A percentile compares a stretch with the other conserved stretches of the same genome.
These are phyloP conservation scores for Dynastes grantii DNA, from an alignment of 2,888 invertebrate species.

Conservation along the genomic window DNA sequence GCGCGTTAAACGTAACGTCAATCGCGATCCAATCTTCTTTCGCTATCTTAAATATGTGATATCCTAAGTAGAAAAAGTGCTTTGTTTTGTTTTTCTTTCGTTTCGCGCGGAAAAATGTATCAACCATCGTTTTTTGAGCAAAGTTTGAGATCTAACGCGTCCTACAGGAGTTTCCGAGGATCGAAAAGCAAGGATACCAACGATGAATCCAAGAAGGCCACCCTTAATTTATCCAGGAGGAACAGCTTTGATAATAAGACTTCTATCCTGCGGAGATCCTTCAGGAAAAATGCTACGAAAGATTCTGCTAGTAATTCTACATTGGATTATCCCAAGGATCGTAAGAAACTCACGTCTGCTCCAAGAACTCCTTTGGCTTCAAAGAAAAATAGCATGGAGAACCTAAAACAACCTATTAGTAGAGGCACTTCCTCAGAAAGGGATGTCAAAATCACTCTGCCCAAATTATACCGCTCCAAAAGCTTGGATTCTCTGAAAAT, in stretches of 20 bases:
- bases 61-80: not conserved
- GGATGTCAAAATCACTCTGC: not conserved
- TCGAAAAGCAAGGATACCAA: slow-evolving; percentile 16
- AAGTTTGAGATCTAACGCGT: slow-evolving; percentile 17
- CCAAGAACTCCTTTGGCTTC: not conserved
- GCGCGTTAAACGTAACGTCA: not conserved
- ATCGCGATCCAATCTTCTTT: not conserved
- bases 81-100: no score
- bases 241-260: slow-evolving; percentile 43
- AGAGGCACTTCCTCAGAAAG: not conserved
- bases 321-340: slow-evolving; percentile 7
- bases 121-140: slow-evolving; percentile 45
- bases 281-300: slow-evolving; percentile 19
- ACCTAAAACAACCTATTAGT: not conserved
- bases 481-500: slow-evolving; percentile 29
- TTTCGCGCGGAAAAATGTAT: slow-evolving; percentile 24
- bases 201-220: not conserved
- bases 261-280: slow-evolving; percentile 34
- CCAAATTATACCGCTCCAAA: slow-evolving; percentile 22
- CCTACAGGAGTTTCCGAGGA: slow-evolving; percentile 38
- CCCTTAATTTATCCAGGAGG: slow-evolving; percentile 27
- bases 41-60: slow-evolving; percentile 15
- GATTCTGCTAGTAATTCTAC: not conserved
- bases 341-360: not conserved
- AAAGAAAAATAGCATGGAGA: slow-evolving; percentile 1